phyloP scores from a whole-genome alignment of 2,888 invertebrate species.

The Drosophila anceps region DNA sequence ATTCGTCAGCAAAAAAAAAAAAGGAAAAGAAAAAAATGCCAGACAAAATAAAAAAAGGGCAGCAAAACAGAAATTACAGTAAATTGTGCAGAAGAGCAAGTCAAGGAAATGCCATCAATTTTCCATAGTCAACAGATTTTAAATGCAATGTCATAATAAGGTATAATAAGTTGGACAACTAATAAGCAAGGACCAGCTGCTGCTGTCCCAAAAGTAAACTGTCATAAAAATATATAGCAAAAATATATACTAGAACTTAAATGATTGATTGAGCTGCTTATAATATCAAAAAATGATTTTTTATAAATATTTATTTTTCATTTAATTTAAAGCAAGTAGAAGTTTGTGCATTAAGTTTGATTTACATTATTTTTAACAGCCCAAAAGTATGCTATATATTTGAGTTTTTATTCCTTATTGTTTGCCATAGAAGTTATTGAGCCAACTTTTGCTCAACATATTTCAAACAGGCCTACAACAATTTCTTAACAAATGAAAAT shows the following conservation, averaged over 20 bases:
- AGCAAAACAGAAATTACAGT: conserved; percentile 10
- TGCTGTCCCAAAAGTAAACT: conserved; percentile 4
- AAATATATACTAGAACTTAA: not conserved
- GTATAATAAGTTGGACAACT: conserved; percentile 59
- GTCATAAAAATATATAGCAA: conserved; percentile 35
- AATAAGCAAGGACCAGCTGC: conserved; percentile 11
- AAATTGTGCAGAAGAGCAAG: conserved; percentile 33
- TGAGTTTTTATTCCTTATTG: not conserved
- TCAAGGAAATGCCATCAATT: conserved; percentile 55
- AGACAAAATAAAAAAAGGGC: conserved; percentile 29
- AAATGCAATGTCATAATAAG: conserved; percentile 72
- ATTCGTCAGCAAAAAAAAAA: conserved; percentile 34
- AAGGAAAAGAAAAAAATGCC: conserved; percentile 47
- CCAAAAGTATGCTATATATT: conserved; percentile 13
- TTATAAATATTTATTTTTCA: not conserved
- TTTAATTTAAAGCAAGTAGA: not conserved
- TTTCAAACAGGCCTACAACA: conserved; percentile 32
- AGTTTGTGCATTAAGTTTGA: conserved; percentile 3
- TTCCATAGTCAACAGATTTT: conserved; percentile 58
- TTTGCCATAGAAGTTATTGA: conserved; percentile 16
- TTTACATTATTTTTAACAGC: conserved; percentile 2
- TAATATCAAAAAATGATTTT: not conserved
- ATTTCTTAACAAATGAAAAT: conserved; percentile 26
- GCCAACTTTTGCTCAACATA: conserved; percentile 27
- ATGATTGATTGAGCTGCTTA: conserved; percentile 38